Conservation (phyloP, 2,888 invertebrate genomes). For the Acanthosepion esculentum region DNA sequence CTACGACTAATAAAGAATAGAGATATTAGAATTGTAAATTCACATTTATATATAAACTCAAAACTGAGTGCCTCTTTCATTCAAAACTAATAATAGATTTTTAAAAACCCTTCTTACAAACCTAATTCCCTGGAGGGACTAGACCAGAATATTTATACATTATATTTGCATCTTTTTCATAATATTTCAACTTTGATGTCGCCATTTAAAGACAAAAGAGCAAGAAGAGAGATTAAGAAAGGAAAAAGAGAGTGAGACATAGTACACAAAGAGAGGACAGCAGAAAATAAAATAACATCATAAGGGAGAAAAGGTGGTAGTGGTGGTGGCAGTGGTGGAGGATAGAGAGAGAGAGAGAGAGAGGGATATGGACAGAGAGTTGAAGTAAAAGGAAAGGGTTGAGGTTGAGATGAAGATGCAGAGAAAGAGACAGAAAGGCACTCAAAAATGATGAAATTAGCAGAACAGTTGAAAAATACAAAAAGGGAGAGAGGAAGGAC, state of each 20-base stretch:
- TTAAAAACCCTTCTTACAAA: slow-evolving; percentile 21
- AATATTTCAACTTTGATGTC: not conserved
- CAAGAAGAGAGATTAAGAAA: not conserved
- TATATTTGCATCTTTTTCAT: slow-evolving; percentile 4
- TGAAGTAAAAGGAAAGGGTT: too few relatives aligned
- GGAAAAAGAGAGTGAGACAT: not conserved
- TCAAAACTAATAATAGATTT: slow-evolving; percentile 4
- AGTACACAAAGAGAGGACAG: too few relatives aligned
- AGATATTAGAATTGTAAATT: slow-evolving; percentile 1
- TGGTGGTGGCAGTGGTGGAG: too few relatives aligned
- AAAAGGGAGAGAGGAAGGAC: too few relatives aligned
- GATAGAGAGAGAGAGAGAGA: too few relatives aligned
- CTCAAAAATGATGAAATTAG: too few relatives aligned
- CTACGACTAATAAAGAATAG: not conserved
- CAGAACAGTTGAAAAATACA: too few relatives aligned
- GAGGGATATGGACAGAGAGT: too few relatives aligned
- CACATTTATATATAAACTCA: not conserved
- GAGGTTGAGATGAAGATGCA: too few relatives aligned
- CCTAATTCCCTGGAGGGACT: not conserved
- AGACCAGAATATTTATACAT: slow-evolving; percentile 17
- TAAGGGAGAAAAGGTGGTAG: too few relatives aligned
- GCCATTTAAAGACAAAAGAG: not conserved
- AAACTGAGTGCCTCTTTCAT: not conserved
- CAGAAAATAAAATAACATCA: too few relatives aligned
- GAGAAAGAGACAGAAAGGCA: too few relatives aligned